Conservation (phyloP, 2,797 vertebrate genomes). For the Gobio occitaniae region DNA sequence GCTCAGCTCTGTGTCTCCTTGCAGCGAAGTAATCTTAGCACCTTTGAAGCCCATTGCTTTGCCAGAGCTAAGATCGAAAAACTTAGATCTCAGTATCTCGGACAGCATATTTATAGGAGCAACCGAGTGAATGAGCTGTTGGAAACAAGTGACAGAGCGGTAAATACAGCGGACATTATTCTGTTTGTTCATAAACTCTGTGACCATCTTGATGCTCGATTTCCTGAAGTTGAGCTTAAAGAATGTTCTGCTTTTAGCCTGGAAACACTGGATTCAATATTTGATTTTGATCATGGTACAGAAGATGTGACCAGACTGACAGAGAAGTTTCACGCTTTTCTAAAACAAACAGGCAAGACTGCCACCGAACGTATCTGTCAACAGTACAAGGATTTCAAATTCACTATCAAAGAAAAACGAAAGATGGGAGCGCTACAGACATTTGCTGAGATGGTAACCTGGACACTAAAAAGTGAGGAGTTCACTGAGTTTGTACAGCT, state of each 20-base stretch:
- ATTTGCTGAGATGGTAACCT: too few species aligned
- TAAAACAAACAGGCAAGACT: not conserved
- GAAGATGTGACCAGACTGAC: not conserved
- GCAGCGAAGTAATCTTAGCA: not conserved
- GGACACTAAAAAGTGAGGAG: too few species aligned
- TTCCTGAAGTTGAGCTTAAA: slow-evolving; percentile 54
- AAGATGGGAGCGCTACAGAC: too few species aligned
- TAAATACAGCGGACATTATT: too few species aligned
- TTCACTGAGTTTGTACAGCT: too few species aligned
- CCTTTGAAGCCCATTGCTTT: slow-evolving; percentile 36
- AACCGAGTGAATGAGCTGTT: too few species aligned
- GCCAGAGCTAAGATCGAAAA: slow-evolving; percentile 56
- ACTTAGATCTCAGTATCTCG: too few species aligned
- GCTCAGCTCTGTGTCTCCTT: not conserved
- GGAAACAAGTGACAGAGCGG: too few species aligned
- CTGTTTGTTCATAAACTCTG: slow-evolving; percentile 54
- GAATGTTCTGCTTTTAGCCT: not conserved
- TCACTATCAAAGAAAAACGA: too few species aligned
- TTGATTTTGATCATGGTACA: not conserved
- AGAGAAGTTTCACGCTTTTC: not conserved
- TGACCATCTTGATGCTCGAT: slow-evolving; percentile 59
- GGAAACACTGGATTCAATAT: not conserved
- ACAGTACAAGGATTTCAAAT: too few species aligned
- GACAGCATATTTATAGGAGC: too few species aligned
- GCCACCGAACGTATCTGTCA: too few species aligned